These are phyloP conservation scores for Hydrotaea cyrtoneurina DNA, from an alignment of 2,888 invertebrate species.

Conservation along the genomic window DNA sequence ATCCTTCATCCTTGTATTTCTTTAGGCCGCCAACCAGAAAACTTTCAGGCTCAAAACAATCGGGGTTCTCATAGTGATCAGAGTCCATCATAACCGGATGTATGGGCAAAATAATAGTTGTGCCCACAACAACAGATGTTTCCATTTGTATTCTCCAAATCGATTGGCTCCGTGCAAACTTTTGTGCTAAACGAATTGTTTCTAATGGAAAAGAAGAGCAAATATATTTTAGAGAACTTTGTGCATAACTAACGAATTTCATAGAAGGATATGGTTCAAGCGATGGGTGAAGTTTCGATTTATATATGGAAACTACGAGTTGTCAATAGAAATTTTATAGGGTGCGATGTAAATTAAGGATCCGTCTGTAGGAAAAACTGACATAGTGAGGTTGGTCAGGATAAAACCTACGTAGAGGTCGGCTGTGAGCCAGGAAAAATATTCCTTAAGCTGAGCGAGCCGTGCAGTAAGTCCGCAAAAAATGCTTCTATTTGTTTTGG, in stretches of 20 bases:
- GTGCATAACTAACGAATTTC: no score
- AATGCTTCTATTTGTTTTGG: conserved; percentile 84
- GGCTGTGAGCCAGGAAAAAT: no score
- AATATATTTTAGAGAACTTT: no score
- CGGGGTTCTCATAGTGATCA: conserved; percentile 73
- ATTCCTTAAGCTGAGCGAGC: conserved; percentile 73
- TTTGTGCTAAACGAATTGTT: conserved; percentile 71
- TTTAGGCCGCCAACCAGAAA: conserved; percentile 75
- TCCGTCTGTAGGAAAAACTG: no score
- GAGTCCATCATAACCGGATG: conserved; percentile 73
- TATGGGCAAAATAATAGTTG: conserved; percentile 73
- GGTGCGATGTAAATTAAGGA: no score
- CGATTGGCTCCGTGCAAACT: conserved; percentile 74
- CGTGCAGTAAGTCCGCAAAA: conserved; percentile 73
- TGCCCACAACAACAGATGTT: conserved; percentile 69
- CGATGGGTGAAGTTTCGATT: no score
- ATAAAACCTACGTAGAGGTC: no score
- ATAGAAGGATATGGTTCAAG: no score
- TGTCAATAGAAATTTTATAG: no score
- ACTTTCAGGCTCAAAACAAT: conserved; percentile 75
- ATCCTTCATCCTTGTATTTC: conserved; percentile 74
- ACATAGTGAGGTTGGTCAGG: no score
- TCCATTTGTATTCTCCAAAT: conserved; percentile 73
- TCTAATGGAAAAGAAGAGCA: no score
- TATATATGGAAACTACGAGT: no score